Evolutionary conservation across 1,140 invertebrate species (phyloP).

Genomic region (Drosophila nigrodunni): DNA sequence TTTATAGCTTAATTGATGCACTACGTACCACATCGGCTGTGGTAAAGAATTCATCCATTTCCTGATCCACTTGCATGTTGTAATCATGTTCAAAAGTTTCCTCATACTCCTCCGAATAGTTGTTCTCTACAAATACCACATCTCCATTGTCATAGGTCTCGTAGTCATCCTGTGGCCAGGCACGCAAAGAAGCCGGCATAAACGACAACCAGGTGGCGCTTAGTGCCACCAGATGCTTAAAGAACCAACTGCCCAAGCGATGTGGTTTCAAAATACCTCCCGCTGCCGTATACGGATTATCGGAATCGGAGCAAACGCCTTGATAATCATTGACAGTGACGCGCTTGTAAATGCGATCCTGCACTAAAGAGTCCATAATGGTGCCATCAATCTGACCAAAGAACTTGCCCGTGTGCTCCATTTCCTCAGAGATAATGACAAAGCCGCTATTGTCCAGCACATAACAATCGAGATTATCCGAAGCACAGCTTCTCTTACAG

Average conservation of each 20-base stretch:
- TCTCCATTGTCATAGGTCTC: conserved; percentile 79
- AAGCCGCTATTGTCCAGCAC: conserved; percentile 97
- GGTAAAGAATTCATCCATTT: conserved; percentile 81
- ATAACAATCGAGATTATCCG: conserved; percentile 95
- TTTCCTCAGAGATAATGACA: conserved; percentile 94
- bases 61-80: conserved; percentile 70
- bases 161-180: conserved; percentile 84
- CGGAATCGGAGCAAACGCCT: conserved; percentile 92
- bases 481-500: conserved; percentile 93
- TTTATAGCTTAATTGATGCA: not conserved
- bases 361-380: conserved; percentile 96
- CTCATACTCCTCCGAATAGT: conserved; percentile 81
- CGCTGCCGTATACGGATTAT: conserved; percentile 89
- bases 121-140: conserved; percentile 73
- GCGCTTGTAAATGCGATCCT: conserved; percentile 95
- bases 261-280: conserved; percentile 66
- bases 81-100: conserved; percentile 75
- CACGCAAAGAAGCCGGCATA: conserved; percentile 65
- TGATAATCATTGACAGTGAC: conserved; percentile 95
- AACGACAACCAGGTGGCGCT: conserved; percentile 74
- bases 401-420: conserved; percentile 93
- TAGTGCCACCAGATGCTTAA: conserved; percentile 73
- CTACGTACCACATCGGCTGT: conserved; percentile 73
- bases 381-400: conserved; percentile 98
- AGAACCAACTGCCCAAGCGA: conserved; percentile 70